Base-by-base conservation (phyloP, 2,113 vertebrate species). In the Coreoperca whiteheadi region DNA sequence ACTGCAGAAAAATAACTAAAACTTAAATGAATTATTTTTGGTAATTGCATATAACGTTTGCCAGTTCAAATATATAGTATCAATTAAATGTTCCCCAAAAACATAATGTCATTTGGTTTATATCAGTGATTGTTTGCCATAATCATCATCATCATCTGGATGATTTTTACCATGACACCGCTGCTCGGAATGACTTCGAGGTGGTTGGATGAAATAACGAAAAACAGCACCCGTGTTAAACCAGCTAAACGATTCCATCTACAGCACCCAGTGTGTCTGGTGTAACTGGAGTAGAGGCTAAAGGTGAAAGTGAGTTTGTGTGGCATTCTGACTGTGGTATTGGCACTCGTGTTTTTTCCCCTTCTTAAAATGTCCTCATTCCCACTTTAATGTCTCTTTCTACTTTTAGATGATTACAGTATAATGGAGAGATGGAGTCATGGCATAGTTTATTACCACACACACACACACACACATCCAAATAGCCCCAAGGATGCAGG, bases 361-460 rank as follows among this genome's bases (percentile, higher is more conserved):
- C 76, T 88, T 84, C 50, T 90, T 83, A 82, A 93, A 91, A 81
- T 84, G 82, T 60, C 74, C 87, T 89, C 85, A 91, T 88, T 94
- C 74, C 74, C 80, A 87, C 81, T 92, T 91, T 88, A 91, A 91
- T 84, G 89, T 74, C 69, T 82, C 67, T 64, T 64, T 91, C 88
- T 83, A 84, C 88, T 89, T 93, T 91, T 87, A 77, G 85, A 88
- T 87, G 81, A 89, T 93, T 90, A 87, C 89, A 50, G 64, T 90
- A 91, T 91, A 86, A 91, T 93, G 93, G 92, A 92, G 90, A 88
- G 84, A 91, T 87, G 68, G 77, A 90, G 94, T 94, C 93, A 94
- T 86, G 83, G 83, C 79, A 83, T 80, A 77, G 73, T 92, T 91
- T 92, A 86, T 89, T 88, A 85, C 92, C 68, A 84, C 77, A 84